Evolutionary conservation across 2,888 invertebrate species (phyloP).

Genomic region (Hirtodrosophila histrioides): DNA sequence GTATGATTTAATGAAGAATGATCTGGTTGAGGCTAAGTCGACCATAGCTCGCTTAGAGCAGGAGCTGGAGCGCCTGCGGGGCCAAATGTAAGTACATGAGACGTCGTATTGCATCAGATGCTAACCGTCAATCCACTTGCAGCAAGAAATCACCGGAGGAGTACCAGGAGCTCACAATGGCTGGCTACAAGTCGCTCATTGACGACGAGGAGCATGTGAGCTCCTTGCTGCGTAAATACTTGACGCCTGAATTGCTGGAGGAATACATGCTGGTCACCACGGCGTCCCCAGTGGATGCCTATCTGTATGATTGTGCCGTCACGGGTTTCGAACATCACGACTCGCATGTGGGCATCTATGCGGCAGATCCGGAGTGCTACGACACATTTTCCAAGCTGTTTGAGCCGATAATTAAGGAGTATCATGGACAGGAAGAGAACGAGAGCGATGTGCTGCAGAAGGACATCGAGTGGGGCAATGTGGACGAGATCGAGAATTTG

Average conservation of each 20-base stretch:
- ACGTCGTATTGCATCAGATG: not conserved
- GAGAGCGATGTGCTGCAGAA: slow-evolving; percentile 87
- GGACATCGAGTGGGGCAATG: slow-evolving; percentile 87
- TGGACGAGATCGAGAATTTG: slow-evolving; percentile 86
- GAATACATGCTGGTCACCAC: slow-evolving; percentile 86
- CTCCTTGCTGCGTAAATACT: slow-evolving; percentile 88
- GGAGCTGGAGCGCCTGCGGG: slow-evolving; percentile 80
- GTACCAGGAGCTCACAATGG: slow-evolving; percentile 84
- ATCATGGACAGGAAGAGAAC: slow-evolving; percentile 85
- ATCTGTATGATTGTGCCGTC: slow-evolving; percentile 87
- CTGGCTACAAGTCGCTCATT: slow-evolving; percentile 85
- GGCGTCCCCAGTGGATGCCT: slow-evolving; percentile 85
- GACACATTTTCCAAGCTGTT: slow-evolving; percentile 87
- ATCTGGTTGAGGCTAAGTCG: slow-evolving; percentile 79
- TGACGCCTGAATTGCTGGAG: slow-evolving; percentile 86
- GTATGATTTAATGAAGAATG: slow-evolving; percentile 81
- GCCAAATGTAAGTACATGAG: slow-evolving; percentile 79
- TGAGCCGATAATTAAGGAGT: slow-evolving; percentile 88
- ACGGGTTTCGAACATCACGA: slow-evolving; percentile 88
- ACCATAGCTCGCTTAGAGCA: slow-evolving; percentile 80
- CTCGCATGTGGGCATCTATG: slow-evolving; percentile 87
- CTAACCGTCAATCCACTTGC: not conserved
- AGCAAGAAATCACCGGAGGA: slow-evolving; percentile 83
- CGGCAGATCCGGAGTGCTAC: slow-evolving; percentile 88
- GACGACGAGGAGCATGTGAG: slow-evolving; percentile 85